Percentiles rank a stretch among this genome's conserved stretches.
phyloP scores from a whole-genome alignment of 92 coral and sea anemone genomes.

The Hydrozoanthus gracilis region DNA sequence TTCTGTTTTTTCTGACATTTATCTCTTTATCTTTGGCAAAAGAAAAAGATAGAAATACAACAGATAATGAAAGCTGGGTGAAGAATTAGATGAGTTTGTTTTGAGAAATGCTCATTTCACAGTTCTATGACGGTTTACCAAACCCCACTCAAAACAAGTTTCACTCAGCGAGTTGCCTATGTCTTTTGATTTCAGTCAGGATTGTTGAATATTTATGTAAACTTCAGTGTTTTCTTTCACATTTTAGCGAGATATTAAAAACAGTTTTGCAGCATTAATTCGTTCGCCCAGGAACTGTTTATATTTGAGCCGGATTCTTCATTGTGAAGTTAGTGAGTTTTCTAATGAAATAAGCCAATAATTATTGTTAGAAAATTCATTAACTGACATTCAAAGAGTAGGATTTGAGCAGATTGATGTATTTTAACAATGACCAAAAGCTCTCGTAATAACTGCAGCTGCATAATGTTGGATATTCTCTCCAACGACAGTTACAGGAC shows the following conservation, averaged over 20 bases:
- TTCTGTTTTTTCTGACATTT: background rate
- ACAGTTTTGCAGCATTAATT: no score
- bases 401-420: background rate
- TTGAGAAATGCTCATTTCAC: conserved; percentile 7
- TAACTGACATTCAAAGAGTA: background rate
- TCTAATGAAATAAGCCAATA: conserved; percentile 1
- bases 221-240: background rate
- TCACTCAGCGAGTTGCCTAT: background rate
- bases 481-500: no score
- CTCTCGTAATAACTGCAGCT: background rate
- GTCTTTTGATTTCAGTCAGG: background rate
- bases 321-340: conserved; percentile 22
- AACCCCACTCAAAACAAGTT: background rate
- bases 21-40: background rate
- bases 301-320: conserved; percentile 15
- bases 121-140: background rate
- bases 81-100: background rate
- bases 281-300: background rate
- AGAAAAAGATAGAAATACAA: background rate
- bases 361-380: conserved; percentile 1
- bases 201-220: background rate
- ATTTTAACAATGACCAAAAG: background rate
- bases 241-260: background rate
- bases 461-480: no score
- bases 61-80: background rate